phyloP scores from a whole-genome alignment of 2,113 vertebrate genomes.

The Lagopus leucura region DNA sequence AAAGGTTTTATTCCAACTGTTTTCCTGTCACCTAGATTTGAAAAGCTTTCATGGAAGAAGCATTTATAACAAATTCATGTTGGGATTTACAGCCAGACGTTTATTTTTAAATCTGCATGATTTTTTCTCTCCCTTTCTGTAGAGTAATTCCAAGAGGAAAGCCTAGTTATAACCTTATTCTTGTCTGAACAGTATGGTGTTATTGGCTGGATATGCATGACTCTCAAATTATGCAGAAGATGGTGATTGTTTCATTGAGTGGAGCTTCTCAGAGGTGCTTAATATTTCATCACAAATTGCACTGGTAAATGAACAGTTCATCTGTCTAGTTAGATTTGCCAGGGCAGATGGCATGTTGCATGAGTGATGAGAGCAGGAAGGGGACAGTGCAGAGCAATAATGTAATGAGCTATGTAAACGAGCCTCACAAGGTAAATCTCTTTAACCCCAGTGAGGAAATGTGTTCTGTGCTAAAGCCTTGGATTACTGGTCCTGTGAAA shows the following conservation, averaged over 20 bases:
- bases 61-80: slow-evolving; percentile 20
- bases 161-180: neutral
- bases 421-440: slow-evolving; percentile 62
- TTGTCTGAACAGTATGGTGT: neutral
- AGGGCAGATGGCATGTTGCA: slow-evolving; percentile 40
- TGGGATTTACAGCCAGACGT: neutral
- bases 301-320: slow-evolving; percentile 35
- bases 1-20: slow-evolving; percentile 8
- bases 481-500: slow-evolving; percentile 68
- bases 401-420: slow-evolving; percentile 56
- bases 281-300: slow-evolving; percentile 38
- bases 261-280: neutral
- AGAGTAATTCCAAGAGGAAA: neutral
- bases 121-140: neutral
- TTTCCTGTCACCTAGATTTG: slow-evolving; percentile 35
- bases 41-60: slow-evolving; percentile 28
- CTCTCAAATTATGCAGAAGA: neutral
- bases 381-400: slow-evolving; percentile 45
- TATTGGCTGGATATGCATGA: neutral
- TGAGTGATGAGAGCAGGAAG: slow-evolving; percentile 12
- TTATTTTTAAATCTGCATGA: slow-evolving; percentile 23
- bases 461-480: slow-evolving; percentile 43
- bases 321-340: slow-evolving; percentile 16
- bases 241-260: neutral
- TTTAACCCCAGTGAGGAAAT: slow-evolving; percentile 63